Evolutionary conservation across 2,888 invertebrate genomes (phyloP), one percentile per base, ranked within the genome.

Genomic region (Zaprionus obscuricornis): DNA sequence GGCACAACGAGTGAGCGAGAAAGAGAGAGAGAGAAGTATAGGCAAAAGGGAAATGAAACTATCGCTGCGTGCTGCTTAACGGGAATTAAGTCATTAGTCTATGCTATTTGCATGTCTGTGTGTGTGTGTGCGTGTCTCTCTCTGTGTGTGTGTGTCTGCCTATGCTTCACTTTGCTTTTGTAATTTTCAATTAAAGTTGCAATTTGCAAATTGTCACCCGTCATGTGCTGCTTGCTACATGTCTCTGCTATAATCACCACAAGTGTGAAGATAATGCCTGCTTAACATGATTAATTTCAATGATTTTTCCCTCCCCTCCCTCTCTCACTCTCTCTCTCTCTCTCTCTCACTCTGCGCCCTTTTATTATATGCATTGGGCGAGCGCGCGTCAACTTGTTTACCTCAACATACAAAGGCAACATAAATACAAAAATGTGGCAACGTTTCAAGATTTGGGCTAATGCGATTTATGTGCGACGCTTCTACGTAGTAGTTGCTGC

Each of bases 191-290:
- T 78, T 85, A 85, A 74, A 56, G 51, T 66, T 57, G 79, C 85
- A 85, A 74, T 82, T 85, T 68, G 83, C 83, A 78, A 78, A 74
- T 78, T 82, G 85, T 82, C 83, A 62, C 68, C 66, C 51, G 58
- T 26, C 27, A 1, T n/a, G 26, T 8, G 11, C 33, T n/a, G 33
- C 17, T 22, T 24, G 14, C 8, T 10, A 18, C 7, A 2, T n/a
- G 31, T 33, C 37, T 43, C 57, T 49, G 39, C 43, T 57, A 66
- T 66, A 66, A 70, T 74, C 54, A 63, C 46, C 66, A 45, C 58
- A 71, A 71, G 78, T 82, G 78, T 64, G 75, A 85, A 82, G 85
- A 71, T 85, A 74, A 78, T 77, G 62, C 67, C 68, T 39, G 78
- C 67, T 77, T 82, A 82, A 63, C 78, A 85, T 74, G 74, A 82